phyloP scores from a whole-genome alignment of 37 sponge, comb jelly and placozoan species.

The Petrosia ficiformis region DNA sequence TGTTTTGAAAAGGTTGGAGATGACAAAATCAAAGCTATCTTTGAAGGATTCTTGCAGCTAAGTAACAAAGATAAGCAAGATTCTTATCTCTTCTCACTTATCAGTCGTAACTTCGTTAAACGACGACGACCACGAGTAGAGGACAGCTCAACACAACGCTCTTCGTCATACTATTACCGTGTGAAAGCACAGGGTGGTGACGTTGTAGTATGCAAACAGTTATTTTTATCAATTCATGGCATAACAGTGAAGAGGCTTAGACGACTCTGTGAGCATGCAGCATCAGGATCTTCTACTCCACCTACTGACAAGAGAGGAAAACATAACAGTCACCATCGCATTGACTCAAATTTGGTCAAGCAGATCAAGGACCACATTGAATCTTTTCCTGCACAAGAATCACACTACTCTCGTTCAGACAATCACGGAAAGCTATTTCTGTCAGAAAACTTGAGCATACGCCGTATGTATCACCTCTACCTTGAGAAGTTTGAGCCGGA shows the following conservation, averaged over 20 bases:
- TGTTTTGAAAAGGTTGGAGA: not conserved
- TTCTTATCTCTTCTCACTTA: conserved; percentile 18
- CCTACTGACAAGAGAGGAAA: conserved; percentile 21
- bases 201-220: conserved; percentile 4
- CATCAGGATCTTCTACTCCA: conserved; percentile 8
- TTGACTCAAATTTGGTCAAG: no score
- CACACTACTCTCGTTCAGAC: conserved; percentile 25
- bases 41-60: conserved; percentile 18
- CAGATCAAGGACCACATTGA: conserved; percentile 21
- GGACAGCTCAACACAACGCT: not conserved
- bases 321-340: not conserved
- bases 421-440: conserved; percentile 13
- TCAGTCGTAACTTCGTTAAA: not conserved
- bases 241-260: conserved; percentile 22
- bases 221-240: conserved; percentile 24
- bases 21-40: not conserved
- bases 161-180: conserved; percentile 11
- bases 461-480: conserved; percentile 29
- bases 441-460: conserved; percentile 30
- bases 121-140: not conserved
- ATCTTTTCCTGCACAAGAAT: conserved; percentile 31
- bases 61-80: conserved; percentile 22
- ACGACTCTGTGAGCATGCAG: not conserved
- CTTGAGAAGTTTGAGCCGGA: no score
- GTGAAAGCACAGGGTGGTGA: conserved; percentile 2